Evolutionary conservation across 2,888 invertebrate genomes (phyloP).

Genomic region (Caenorhabditis macrosperma): DNA sequence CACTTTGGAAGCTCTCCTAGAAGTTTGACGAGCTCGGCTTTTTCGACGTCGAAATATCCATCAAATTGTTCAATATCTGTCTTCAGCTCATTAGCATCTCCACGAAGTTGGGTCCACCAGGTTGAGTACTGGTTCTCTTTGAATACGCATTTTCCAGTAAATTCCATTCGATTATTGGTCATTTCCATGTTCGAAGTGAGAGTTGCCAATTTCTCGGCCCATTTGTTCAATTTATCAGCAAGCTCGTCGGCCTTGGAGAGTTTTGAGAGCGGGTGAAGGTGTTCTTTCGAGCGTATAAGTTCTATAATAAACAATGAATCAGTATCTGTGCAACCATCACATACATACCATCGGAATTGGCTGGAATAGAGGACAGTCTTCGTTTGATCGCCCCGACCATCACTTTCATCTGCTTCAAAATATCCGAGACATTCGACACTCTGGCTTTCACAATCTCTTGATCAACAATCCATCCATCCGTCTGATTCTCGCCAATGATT

Average conservation of each 20-base stretch:
- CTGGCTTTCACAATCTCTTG: constrained; percentile 22
- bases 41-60: constrained; percentile 43
- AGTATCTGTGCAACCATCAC: no score
- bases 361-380: constrained; percentile 25
- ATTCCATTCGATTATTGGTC: constrained; percentile 24
- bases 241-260: constrained; percentile 49
- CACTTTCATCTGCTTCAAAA: constrained; percentile 9
- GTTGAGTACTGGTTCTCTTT: constrained; percentile 1
- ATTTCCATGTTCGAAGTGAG: constrained; percentile 31
- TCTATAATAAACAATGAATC: neutral
- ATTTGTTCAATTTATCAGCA: constrained; percentile 27
- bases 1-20: constrained; percentile 24
- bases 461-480: constrained; percentile 35
- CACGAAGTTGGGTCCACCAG: constrained; percentile 29
- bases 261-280: constrained; percentile 58
- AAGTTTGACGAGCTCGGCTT: constrained; percentile 9
- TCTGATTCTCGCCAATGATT: constrained; percentile 28
- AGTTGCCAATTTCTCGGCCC: constrained; percentile 29
- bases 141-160: neutral
- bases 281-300: constrained; percentile 1
- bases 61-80: constrained; percentile 6
- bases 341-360: constrained; percentile 25
- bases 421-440: neutral
- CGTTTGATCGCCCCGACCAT: constrained; percentile 23
- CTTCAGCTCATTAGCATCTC: constrained; percentile 17